Base-by-base conservation (phyloP, 2,113 vertebrate species). In the Cinclus cinclus region DNA sequence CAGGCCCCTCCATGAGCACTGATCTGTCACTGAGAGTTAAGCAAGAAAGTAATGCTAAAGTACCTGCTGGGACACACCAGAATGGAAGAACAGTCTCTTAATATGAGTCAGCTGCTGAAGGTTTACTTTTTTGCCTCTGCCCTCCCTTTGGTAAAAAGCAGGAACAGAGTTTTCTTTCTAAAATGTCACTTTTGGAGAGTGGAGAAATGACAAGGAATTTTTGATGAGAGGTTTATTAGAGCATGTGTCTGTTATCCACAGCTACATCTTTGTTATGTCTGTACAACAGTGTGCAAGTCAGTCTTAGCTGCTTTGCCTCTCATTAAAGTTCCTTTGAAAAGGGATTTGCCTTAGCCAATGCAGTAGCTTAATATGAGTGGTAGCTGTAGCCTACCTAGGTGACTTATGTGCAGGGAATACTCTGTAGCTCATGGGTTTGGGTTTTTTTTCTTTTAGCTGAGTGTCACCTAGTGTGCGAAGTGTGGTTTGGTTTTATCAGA, bases 201-300 rank as follows among this genome's bases (percentile, higher is more conserved):
- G 64, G 47, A 24, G 41, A 59, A 95, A 49, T 25, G 60, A 19
- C 9, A 47, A 62, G 53, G 13, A 62, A 33, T 53, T 87, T 71
- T 67, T 81, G 9, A 28, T 22, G 17, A 42, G 39, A n/a, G 3
- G 10, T 56, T 89, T 62, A 23, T 53, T 75, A 52, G 21, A 60
- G 8, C 4, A 3, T 1, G 1, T 2, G 0, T 79, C n/a, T 88
- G 30, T 77, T 84, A 7, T 70, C 44, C 21, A 17, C 31, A 68
- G 3, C 15, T 63, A 6, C 0, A 0, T 58, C 21, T 89, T 91
- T 37, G 3, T 65, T 76, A 11, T 0, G 0, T 31, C 21, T 55
- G 0, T 67, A 9, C 28, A 59, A 10, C 20, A 39, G 13, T 13
- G 8, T 15, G 11, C 16, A 55, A 78, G 44, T 42, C 7, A 46